phyloP scores from a whole-genome alignment of 2,113 vertebrate species.

The Elephantulus edwardii region DNA sequence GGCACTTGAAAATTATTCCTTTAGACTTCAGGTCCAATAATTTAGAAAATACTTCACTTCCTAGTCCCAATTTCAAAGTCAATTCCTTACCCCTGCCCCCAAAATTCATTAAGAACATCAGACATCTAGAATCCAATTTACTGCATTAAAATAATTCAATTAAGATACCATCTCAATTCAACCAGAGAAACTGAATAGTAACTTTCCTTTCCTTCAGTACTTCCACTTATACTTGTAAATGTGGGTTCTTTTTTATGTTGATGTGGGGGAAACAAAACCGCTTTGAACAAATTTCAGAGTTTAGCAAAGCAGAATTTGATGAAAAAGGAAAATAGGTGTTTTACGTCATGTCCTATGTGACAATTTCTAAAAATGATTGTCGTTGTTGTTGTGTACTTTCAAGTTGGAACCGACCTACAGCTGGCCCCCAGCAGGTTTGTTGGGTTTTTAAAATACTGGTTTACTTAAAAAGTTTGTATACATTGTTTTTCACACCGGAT shows the following conservation, averaged over 20 bases:
- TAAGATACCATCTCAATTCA: neutral
- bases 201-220: neutral
- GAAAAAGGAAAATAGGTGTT: neutral
- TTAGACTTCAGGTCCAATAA: slow-evolving; percentile 43
- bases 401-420: too few species aligned
- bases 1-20: neutral
- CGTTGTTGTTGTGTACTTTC: too few species aligned
- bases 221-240: neutral
- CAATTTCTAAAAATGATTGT: neutral
- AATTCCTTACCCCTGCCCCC: neutral
- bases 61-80: neutral
- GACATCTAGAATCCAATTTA: slow-evolving; percentile 18
- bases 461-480: too few species aligned
- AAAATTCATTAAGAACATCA: slow-evolving; percentile 20
- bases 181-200: neutral
- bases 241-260: neutral
- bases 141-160: slow-evolving; percentile 1
- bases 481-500: too few species aligned
- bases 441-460: too few species aligned
- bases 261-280: neutral
- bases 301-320: neutral
- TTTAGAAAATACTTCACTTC: neutral
- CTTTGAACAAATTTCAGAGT: neutral
- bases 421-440: too few species aligned
- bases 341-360: neutral